Evolutionary conservation across 2,797 vertebrate genomes (phyloP).

Genomic region (Poeciliopsis infans): DNA sequence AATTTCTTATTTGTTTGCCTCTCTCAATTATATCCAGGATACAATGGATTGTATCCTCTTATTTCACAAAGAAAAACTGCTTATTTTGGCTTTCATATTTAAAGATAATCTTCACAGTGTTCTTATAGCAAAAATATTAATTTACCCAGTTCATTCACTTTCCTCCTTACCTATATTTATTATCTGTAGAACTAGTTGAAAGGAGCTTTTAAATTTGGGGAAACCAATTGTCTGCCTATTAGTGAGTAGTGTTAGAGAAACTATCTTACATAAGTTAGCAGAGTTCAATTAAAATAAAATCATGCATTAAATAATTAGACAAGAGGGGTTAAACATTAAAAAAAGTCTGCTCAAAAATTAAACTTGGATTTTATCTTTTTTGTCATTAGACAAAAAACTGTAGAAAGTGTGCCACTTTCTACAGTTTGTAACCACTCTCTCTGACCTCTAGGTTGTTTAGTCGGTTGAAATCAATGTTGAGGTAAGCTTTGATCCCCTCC

Average conservation of each 20-base stretch:
- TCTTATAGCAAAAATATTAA: slow-evolving; percentile 12
- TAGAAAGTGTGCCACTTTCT: neutral
- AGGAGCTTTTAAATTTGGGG: slow-evolving; percentile 16
- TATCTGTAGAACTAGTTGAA: slow-evolving; percentile 13
- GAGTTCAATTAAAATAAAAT: neutral
- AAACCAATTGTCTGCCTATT: slow-evolving; percentile 5
- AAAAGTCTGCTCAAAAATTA: neutral
- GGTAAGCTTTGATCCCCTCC: slow-evolving; percentile 92
- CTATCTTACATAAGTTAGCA: neutral
- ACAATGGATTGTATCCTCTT: neutral
- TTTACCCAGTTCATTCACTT: slow-evolving; percentile 33
- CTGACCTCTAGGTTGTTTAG: slow-evolving; percentile 92
- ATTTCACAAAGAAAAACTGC: neutral
- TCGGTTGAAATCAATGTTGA: slow-evolving; percentile 91
- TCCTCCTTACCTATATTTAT: slow-evolving; percentile 9
- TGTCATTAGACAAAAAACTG: too few species aligned
- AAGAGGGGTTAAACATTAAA: neutral
- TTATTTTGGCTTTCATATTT: neutral
- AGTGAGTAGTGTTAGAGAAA: slow-evolving; percentile 3
- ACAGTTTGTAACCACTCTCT: neutral
- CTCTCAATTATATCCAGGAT: neutral
- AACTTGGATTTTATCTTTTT: neutral
- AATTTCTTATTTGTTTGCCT: neutral
- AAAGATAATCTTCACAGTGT: neutral
- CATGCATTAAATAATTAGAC: neutral